Evolutionary conservation across 2,888 invertebrate species (phyloP), one percentile per base, ranked within the genome.

Genomic region (Heteropelma amictum): DNA sequence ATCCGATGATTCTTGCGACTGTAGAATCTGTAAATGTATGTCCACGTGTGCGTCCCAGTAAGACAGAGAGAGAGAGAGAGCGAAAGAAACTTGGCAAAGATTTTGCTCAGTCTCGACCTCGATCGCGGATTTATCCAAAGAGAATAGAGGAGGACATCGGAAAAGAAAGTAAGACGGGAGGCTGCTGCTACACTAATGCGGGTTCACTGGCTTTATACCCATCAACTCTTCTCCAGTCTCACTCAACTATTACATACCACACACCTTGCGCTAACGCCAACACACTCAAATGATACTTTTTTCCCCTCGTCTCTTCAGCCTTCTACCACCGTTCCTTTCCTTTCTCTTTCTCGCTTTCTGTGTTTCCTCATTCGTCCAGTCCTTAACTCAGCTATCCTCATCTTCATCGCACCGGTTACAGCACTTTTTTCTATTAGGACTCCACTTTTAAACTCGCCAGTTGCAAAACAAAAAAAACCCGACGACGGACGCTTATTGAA

Each of bases 51-150:
- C n/a, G n/a, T n/a, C n/a, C n/a, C n/a, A 54, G 33, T 33, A 42
- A 64, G 65, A 53, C 45, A 60, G 65, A 53, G 19, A 21, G 33
- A 45, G 42, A 14, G 23, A 4, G 35, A 64, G 64, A 74, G 28
- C 51, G 38, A 17, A 14, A 33, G 40, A 56, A 58, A 72, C 35
- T 67, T 42, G 56, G 68, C 49, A 61, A 64, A 72, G 78, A 76
- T 56, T 68, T 72, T 58, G 60, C 58, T 28, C 12, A 64, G 77
- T 73, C 72, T 77, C 70, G 72, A 78, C 77, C 78, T 78, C 67
- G 70, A 78, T 77, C 74, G 51, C 47, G 77, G 77, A 72, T 75
- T 72, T 72, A 75, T 75, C 56, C 67, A 45, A 58, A 45, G 63
- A 63, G 71, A 72, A 75, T 72, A 33, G 67, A 28, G 40, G 65